Evolutionary conservation across 2,797 vertebrate genomes (phyloP), one percentile per base, ranked within the genome.

Genomic region (Coilia nasus): DNA sequence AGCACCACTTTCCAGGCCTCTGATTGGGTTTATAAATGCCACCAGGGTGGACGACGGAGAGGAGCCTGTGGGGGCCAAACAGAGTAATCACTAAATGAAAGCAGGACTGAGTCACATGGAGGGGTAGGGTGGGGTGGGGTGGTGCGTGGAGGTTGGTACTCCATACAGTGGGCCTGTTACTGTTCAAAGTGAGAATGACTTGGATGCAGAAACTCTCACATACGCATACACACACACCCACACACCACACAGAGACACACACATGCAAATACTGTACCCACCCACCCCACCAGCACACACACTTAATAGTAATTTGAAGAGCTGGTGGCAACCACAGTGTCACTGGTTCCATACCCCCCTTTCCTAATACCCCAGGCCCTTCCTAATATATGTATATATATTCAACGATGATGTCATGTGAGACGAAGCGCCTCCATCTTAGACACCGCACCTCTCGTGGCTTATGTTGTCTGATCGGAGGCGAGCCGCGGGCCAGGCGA

Each of bases 81-180:
- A 94, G 92, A 90, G 93, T 91, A 95, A 94, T 94, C 93, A 95
- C 89, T 84, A 91, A 91, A 93, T 93, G 93, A 95, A 91, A 84
- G 87, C 89, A 92, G 91, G 35, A 17, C 71, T 78, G 71, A 78
- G 71, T 78, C 71, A 78, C 35, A 19, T 31, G 31, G 35, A 5
- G 7, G 50, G 46, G 46, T 3, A 47, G 46, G 46, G 46, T 47
- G 46, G 50, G 7, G 50, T 54, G 50, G 14, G 50, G 50, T 54
- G 50, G 7, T 2, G 17, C 7, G 31, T 78, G 6, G 71, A 15
- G 19, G 17, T 15, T 3, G 15, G 17, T 35, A 6, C 12, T 75
- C 6, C 28, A 28, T 21, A 78, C 17, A 6, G 4, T 44, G 71
- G 17, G 71, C 31, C 71, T 78, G 19, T 21, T 44, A 44, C 71